Base-by-base conservation (phyloP, 1,140 invertebrate species). In the Caenorhabditis remanei region DNA sequence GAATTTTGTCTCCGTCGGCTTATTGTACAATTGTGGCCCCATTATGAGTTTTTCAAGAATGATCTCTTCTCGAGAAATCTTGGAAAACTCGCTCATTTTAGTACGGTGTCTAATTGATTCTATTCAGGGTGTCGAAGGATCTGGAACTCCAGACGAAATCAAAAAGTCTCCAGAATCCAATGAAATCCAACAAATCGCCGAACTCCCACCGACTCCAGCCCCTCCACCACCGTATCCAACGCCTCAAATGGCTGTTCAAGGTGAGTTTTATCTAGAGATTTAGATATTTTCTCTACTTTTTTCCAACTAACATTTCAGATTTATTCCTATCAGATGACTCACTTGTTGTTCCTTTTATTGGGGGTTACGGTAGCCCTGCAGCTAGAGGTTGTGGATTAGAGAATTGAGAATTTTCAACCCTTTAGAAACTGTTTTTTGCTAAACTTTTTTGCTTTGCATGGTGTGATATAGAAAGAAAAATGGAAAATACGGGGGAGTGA, bases 171-270 rank as follows among this genome's bases (percentile, higher is more conserved):
- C 55, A 82, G 75, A 67, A 21, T 24, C 75, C 13, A 46, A 40
- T 11, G 55, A 84, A 61, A 13, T 84, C 9, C 83, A 61, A 46
- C 43, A 46, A 55, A 46, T 67, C 32, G 4, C 56, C 6, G 83
- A 84, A n/a, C 58, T 87, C 24, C 87, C 87, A 32, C 87, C 87
- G n/a, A 65, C 65, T 16, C 87, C 87, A 14, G 82, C 87, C 9
- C 84, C 87, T 43, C 87, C 87, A 67, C 87, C 87, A 41, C 87
- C 87, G 16, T 79, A 71, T 43, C 85, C 85, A n/a, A 71, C 67
- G 1, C 79, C 67, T 58, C 85, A 79, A 9, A 56, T 79, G 67
- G 79, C 85, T 32, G 24, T 67, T 21, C 71, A 79, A 8, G 71
- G 71, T 50, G 11, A 79, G 71, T 67, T 32, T 32, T 32, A 32